Conservation (phyloP, 2,113 vertebrate genomes). For the Muntiacus muntjak region DNA sequence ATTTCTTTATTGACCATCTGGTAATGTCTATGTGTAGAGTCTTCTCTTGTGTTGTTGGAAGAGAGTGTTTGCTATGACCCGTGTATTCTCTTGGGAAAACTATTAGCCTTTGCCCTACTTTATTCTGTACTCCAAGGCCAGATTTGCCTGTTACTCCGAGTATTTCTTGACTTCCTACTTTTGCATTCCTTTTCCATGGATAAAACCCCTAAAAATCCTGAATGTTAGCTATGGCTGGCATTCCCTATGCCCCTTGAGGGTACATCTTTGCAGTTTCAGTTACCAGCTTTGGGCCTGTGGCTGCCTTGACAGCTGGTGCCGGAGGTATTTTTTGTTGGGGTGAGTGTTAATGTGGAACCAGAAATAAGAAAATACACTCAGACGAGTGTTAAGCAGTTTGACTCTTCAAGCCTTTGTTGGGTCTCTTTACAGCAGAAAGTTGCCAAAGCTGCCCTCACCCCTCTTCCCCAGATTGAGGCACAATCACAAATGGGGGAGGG, state of each 20-base stretch:
- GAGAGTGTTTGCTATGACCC: neutral
- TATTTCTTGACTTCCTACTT: neutral
- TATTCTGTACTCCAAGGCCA: neutral
- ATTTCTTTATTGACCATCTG: neutral
- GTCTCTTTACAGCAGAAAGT: neutral
- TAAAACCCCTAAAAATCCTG: neutral
- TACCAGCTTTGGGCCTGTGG: neutral
- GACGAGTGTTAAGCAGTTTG: neutral
- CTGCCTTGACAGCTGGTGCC: neutral
- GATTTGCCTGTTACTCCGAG: neutral
- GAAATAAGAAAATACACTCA: neutral
- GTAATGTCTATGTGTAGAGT: neutral
- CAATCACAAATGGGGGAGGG: no score
- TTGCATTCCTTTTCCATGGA: neutral
- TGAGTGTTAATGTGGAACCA: accelerated
- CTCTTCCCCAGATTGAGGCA: neutral
- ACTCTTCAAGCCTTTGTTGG: neutral
- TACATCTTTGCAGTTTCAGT: neutral
- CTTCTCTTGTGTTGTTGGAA: neutral
- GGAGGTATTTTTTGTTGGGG: neutral
- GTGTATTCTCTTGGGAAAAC: neutral
- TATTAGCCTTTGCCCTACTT: neutral
- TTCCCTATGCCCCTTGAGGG: neutral
- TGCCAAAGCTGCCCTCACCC: neutral
- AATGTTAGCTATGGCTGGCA: neutral